Percentiles rank a stretch among this genome's conserved stretches.
These are phyloP conservation scores for Drosophila antonietae DNA, from an alignment of 2,888 invertebrate genomes.

Conservation along the genomic window DNA sequence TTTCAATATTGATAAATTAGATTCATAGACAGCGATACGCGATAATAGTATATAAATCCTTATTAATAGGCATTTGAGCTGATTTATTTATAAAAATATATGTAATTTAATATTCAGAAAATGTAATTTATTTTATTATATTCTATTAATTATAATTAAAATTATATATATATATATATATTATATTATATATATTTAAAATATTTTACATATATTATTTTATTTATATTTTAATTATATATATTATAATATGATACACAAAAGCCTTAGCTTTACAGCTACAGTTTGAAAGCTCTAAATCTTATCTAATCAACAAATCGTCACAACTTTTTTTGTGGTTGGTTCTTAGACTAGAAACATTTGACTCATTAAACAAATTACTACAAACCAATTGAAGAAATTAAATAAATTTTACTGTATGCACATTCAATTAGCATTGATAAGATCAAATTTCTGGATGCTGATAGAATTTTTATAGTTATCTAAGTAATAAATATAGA, in stretches of 20 bases:
- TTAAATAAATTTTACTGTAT: background rate
- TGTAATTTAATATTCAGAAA: too few species aligned
- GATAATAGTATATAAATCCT: too few species aligned
- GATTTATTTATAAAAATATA: too few species aligned
- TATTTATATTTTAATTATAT: background rate
- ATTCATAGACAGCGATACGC: too few species aligned
- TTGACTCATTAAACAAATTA: background rate
- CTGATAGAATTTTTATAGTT: background rate
- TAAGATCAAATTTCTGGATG: background rate
- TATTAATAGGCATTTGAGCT: too few species aligned
- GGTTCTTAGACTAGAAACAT: background rate
- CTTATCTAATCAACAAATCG: background rate
- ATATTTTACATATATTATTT: too few species aligned
- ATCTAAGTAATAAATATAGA: background rate
- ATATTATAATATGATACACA: background rate
- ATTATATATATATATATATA: too few species aligned
- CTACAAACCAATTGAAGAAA: background rate
- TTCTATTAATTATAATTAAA: too few species aligned
- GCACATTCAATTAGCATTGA: constrained; percentile 2
- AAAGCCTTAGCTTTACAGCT: background rate
- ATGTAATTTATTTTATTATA: background rate
- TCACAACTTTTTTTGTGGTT: background rate
- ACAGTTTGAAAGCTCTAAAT: background rate
- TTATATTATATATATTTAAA: too few species aligned
- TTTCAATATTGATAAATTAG: too few species aligned